These are phyloP conservation scores for Falco berigora DNA, from an alignment of 2,797 vertebrate species.

Conservation along the genomic window DNA sequence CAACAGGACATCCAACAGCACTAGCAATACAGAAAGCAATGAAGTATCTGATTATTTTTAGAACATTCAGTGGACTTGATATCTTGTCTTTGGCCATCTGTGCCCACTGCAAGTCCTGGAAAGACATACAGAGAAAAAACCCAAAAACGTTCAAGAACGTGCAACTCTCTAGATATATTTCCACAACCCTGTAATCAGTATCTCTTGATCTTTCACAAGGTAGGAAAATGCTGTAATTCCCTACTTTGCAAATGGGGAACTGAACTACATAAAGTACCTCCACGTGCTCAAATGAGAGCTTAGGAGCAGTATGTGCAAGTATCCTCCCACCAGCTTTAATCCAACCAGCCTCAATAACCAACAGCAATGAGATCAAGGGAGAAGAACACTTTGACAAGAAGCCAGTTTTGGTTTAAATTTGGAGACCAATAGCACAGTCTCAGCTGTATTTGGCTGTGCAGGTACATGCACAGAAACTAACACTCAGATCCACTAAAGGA, in stretches of 20 bases:
- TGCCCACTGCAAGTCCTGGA: not conserved
- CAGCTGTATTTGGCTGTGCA: accelerated
- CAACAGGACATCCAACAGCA: not conserved
- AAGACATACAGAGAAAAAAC: not conserved
- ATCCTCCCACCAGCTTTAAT: not conserved
- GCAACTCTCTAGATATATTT: not conserved
- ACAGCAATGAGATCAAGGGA: not conserved
- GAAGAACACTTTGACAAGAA: not conserved
- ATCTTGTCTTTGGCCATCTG: not conserved
- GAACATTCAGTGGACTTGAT: not conserved
- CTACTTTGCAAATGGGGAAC: not conserved
- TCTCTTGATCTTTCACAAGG: not conserved
- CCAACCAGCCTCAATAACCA: not conserved
- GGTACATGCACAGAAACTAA: not conserved
- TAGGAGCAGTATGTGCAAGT: accelerated
- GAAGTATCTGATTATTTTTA: not conserved
- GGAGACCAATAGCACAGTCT: not conserved
- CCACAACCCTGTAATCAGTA: not conserved
- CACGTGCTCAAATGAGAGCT: not conserved
- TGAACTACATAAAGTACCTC: not conserved
- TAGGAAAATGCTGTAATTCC: not conserved
- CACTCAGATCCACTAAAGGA: not conserved
- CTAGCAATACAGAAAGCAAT: not conserved
- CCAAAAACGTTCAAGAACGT: not conserved
- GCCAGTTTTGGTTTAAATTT: not conserved